Conservation (phyloP, 2,113 vertebrate species). For the Hemiscyllium ocellatum region DNA sequence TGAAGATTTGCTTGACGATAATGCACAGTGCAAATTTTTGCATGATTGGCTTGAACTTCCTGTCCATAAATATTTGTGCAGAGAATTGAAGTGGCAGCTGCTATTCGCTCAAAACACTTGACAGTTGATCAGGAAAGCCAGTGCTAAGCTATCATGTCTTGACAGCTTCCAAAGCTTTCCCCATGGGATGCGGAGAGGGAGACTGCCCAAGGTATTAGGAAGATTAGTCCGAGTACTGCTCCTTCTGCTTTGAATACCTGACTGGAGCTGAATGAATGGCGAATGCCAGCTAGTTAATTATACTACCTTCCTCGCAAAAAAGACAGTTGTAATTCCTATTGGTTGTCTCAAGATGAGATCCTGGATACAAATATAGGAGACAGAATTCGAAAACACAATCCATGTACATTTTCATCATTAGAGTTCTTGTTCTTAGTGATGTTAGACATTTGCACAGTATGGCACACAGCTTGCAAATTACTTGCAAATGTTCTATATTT, state of each 20-base stretch:
- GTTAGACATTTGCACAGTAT: neutral
- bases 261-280: neutral
- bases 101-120: conserved; percentile 1
- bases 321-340: neutral
- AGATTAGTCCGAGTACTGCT: neutral
- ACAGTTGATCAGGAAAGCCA: neutral
- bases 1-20: neutral
- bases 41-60: neutral
- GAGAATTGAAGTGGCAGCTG: neutral
- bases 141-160: neutral
- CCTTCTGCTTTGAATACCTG: neutral
- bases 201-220: neutral
- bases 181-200: neutral
- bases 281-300: neutral
- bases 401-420: neutral
- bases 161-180: neutral
- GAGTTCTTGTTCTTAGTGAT: neutral
- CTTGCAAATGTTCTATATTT: neutral
- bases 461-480: neutral
- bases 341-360: neutral
- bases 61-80: neutral
- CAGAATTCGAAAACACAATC: neutral
- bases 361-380: neutral
- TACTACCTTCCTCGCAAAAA: neutral
- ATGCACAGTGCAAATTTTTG: neutral